phyloP scores from a whole-genome alignment of 2,113 vertebrate species.

The Leptobrachium leishanense region DNA sequence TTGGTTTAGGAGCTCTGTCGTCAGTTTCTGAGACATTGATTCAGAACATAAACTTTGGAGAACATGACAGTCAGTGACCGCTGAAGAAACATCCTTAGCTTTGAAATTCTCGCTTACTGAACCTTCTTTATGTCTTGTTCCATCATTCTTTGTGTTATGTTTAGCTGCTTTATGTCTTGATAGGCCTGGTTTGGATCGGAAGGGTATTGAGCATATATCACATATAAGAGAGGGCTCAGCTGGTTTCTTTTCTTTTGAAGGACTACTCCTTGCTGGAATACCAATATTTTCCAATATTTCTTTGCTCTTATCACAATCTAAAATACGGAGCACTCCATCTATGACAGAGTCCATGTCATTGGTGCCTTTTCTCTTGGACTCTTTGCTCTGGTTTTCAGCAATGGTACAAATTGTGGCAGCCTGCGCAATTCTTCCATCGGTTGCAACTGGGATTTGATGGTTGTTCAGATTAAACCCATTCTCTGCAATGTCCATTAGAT shows the following conservation, averaged over 20 bases:
- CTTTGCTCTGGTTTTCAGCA: background rate
- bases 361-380: background rate
- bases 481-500: background rate
- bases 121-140: constrained; percentile 24
- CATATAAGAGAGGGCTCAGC: constrained; percentile 60
- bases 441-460: background rate
- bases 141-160: constrained; percentile 68
- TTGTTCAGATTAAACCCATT: background rate
- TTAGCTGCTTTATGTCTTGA: constrained; percentile 92
- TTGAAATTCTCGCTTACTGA: background rate
- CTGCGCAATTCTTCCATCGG: constrained; percentile 14
- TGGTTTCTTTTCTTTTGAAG: constrained; percentile 48
- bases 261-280: constrained; percentile 55
- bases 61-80: background rate
- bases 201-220: constrained; percentile 84
- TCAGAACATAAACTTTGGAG: constrained; percentile 29
- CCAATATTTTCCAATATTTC: constrained; percentile 26
- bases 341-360: constrained; percentile 42
- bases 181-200: constrained; percentile 85
- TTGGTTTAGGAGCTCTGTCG: background rate
- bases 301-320: constrained; percentile 45
- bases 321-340: background rate
- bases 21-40: constrained; percentile 32
- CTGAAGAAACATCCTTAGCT: background rate
- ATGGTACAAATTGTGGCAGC: background rate